Evolutionary conservation across 2,797 vertebrate genomes (phyloP).

Genomic region (Melanotaenia maccullochi): DNA sequence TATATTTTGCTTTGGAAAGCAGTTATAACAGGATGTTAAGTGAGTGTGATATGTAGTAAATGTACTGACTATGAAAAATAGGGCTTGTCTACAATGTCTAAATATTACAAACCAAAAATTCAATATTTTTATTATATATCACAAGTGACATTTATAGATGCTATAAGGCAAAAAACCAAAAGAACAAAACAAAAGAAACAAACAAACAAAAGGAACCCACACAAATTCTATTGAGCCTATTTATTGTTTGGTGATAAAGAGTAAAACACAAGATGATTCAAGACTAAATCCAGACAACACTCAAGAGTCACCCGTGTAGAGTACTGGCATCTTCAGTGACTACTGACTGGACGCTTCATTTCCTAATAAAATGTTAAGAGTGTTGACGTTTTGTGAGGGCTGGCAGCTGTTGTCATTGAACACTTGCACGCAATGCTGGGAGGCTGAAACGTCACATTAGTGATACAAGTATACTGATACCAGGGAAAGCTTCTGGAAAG

Average conservation of each 20-base stretch:
- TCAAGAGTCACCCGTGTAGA: constrained; percentile 26
- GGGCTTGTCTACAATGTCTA: not conserved
- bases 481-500: constrained; percentile 40
- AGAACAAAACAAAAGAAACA: too few relatives aligned
- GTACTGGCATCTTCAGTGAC: constrained; percentile 35
- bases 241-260: constrained; percentile 14
- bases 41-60: not conserved
- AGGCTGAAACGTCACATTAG: constrained; percentile 43
- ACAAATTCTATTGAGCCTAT: constrained; percentile 26
- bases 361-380: constrained; percentile 53
- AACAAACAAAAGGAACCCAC: constrained; percentile 3
- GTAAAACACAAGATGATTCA: constrained; percentile 6
- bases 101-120: constrained; percentile 1
- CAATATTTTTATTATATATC: constrained; percentile 9
- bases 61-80: not conserved
- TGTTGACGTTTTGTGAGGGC: constrained; percentile 51
- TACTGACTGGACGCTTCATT: constrained; percentile 48
- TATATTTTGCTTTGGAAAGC: constrained; percentile 15
- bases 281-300: constrained; percentile 31
- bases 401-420: constrained; percentile 66
- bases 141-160: constrained; percentile 17
- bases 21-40: not conserved
- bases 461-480: constrained; percentile 24
- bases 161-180: not conserved
- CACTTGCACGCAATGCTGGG: constrained; percentile 39